Percentiles rank a stretch among this genome's conserved stretches.
These are phyloP conservation scores for Trididemnum clinides DNA, from an alignment of 23 tunicate species.

Conservation along the genomic window DNA sequence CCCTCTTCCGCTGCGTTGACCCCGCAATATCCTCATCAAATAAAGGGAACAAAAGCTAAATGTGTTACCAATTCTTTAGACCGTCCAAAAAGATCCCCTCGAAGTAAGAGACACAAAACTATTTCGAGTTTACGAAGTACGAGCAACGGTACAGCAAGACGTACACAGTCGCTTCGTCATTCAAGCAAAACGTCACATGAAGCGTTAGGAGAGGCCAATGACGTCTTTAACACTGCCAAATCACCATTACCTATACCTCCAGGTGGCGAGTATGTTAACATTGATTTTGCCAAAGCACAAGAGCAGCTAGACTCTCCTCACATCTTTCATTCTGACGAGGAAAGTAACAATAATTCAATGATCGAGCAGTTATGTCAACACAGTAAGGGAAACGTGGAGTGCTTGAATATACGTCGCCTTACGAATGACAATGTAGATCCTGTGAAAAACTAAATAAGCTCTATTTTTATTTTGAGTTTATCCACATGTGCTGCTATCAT, in stretches of 20 bases:
- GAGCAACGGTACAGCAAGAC: neutral
- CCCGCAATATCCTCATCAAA: constrained; percentile 73
- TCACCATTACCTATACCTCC: constrained; percentile 29
- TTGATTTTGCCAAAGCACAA: constrained; percentile 68
- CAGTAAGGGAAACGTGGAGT: too few relatives aligned
- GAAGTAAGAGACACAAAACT: constrained; percentile 29
- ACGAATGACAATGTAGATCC: too few relatives aligned
- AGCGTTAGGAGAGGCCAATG: neutral
- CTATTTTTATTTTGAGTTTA: too few relatives aligned
- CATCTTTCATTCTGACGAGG: neutral
- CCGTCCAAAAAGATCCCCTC: constrained; percentile 31
- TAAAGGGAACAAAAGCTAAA: constrained; percentile 1
- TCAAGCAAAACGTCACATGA: constrained; percentile 11
- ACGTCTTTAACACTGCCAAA: neutral
- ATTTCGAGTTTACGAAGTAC: neutral
- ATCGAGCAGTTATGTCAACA: too few relatives aligned
- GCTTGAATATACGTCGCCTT: too few relatives aligned
- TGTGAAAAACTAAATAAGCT: too few relatives aligned
- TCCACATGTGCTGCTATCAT: too few relatives aligned
- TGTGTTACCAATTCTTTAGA: constrained; percentile 44
- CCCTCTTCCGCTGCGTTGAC: neutral
- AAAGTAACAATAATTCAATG: neutral
- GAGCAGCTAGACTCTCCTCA: constrained; percentile 29
- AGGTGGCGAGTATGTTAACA: constrained; percentile 80
- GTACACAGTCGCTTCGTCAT: constrained; percentile 39